Evolutionary conservation across 2,797 vertebrate species (phyloP).

Genomic region (Steatocranus sp.): DNA sequence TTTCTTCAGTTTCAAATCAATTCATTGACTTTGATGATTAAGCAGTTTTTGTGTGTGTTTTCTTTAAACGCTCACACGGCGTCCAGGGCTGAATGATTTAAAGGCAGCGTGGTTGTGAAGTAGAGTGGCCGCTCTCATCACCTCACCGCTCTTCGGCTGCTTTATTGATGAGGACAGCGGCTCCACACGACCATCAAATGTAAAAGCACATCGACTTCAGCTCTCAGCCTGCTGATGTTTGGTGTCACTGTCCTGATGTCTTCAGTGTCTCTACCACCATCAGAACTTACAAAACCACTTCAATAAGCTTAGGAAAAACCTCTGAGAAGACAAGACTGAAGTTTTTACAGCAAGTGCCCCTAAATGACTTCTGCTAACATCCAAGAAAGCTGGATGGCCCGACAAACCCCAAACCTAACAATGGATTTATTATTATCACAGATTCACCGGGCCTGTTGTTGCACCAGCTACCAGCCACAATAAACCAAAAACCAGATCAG

Average conservation of each 20-base stretch:
- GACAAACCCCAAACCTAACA: not conserved
- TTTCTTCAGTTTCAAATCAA: not conserved
- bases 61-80: not conserved
- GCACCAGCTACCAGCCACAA: not conserved
- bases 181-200: not conserved
- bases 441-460: fast-evolving
- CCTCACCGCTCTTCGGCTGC: not conserved
- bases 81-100: constrained; percentile 23
- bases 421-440: not conserved
- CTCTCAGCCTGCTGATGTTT: not conserved
- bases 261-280: not conserved
- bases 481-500: not conserved
- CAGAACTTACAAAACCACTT: fast-evolving
- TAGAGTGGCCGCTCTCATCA: not conserved
- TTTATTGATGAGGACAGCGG: constrained; percentile 25
- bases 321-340: not conserved
- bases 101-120: not conserved
- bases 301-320: not conserved
- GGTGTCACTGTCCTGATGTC: not conserved
- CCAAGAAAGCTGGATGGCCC: not conserved
- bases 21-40: not conserved
- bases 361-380: not conserved
- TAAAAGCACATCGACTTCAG: not conserved
- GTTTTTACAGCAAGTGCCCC: not conserved
- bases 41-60: not conserved